Conservation (phyloP, 2,888 invertebrate genomes). For the Nomada hirtipes region DNA sequence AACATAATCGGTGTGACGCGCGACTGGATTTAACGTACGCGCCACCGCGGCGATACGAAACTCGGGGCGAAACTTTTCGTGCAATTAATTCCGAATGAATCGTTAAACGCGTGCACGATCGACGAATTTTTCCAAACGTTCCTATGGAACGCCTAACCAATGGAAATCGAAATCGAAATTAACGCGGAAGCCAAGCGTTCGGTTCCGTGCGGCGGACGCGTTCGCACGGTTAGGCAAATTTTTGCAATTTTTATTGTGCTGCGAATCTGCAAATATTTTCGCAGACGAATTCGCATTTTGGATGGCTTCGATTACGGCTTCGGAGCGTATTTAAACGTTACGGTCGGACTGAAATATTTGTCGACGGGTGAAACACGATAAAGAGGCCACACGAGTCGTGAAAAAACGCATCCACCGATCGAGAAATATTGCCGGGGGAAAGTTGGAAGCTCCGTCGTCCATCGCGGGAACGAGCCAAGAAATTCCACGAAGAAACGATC, state of each 20-base stretch:
- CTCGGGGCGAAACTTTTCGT: conserved; percentile 34
- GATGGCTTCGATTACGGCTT: neutral
- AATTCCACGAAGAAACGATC: conserved; percentile 59
- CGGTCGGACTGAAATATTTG: neutral
- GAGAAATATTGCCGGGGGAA: conserved; percentile 33
- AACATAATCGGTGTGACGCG: conserved; percentile 69
- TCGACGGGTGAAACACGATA: neutral
- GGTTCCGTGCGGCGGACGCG: neutral
- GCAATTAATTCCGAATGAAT: conserved; percentile 40
- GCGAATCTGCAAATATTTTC: conserved; percentile 10
- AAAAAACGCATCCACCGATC: conserved; percentile 10
- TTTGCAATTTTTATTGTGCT: conserved; percentile 14
- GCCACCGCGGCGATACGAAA: conserved; percentile 50
- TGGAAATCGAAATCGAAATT: conserved; percentile 15
- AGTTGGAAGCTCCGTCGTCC: conserved; percentile 59
- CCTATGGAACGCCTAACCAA: conserved; percentile 1
- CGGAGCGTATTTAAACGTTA: neutral
- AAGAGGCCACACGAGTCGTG: neutral
- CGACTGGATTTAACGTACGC: conserved; percentile 58
- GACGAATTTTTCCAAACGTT: conserved; percentile 3
- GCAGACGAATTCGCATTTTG: neutral
- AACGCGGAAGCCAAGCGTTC: conserved; percentile 14
- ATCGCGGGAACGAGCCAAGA: conserved; percentile 37
- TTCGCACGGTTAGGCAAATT: conserved; percentile 6
- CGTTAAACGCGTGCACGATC: conserved; percentile 30